These are phyloP conservation scores for Cariama cristata DNA, from an alignment of 2,113 vertebrate species.

Conservation along the genomic window DNA sequence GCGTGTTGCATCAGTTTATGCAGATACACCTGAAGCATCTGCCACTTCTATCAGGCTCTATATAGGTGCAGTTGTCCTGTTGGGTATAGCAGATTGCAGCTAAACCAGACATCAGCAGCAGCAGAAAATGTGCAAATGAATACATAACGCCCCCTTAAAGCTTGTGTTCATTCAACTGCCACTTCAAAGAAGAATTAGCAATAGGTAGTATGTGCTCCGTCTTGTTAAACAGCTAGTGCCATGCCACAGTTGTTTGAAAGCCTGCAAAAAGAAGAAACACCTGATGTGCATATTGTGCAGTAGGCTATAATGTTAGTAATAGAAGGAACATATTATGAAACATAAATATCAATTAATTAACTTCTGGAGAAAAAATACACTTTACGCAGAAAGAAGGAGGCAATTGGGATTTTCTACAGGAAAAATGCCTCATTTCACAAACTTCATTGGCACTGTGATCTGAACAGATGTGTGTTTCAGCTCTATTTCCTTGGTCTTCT, in stretches of 20 bases:
- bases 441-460: neutral
- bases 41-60: neutral
- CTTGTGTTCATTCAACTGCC: constrained; percentile 12
- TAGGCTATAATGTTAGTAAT: neutral
- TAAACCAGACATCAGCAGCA: neutral
- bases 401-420: neutral
- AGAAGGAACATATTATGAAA: neutral
- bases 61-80: neutral
- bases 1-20: neutral
- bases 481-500: constrained; percentile 41
- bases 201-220: neutral
- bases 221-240: neutral
- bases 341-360: neutral
- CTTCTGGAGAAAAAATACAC: neutral
- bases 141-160: neutral
- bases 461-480: constrained; percentile 25
- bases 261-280: constrained; percentile 1
- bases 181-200: constrained; percentile 44
- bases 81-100: neutral
- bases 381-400: neutral
- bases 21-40: neutral
- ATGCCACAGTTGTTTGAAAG: neutral
- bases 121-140: constrained; percentile 56
- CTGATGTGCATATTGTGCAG: neutral
- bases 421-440: constrained; percentile 29